phyloP scores from a whole-genome alignment of 2,113 vertebrate genomes.

The Panthera tigris region DNA sequence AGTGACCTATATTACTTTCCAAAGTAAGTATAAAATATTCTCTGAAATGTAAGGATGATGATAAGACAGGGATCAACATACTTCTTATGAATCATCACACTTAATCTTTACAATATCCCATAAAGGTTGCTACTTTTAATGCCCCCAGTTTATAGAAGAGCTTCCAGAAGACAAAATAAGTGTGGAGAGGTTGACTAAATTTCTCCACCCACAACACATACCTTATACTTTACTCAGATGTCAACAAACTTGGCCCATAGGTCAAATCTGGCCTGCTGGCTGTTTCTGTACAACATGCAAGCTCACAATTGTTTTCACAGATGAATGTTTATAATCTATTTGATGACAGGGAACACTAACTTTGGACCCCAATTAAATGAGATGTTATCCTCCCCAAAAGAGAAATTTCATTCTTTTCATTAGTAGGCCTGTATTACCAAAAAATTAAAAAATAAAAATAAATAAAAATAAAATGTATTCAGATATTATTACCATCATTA shows the following conservation, averaged over 20 bases:
- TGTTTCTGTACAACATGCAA: background rate
- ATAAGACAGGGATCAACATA: background rate
- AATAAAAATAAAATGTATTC: background rate
- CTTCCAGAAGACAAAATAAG: background rate
- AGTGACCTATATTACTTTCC: background rate
- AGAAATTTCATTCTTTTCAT: background rate
- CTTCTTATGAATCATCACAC: background rate
- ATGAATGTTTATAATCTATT: background rate
- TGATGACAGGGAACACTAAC: background rate
- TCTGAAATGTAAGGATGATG: slow-evolving; percentile 38
- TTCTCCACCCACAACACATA: background rate
- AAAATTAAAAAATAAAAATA: background rate
- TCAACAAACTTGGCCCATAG: background rate
- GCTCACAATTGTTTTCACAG: background rate
- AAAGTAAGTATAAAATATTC: slow-evolving; percentile 12
- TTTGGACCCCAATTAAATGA: background rate
- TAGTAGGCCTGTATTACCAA: background rate
- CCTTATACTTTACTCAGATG: background rate
- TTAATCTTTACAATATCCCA: background rate
- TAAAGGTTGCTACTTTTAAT: background rate
- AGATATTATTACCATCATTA: background rate
- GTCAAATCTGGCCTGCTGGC: background rate
- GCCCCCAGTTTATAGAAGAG: background rate
- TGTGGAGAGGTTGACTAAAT: slow-evolving; percentile 3
- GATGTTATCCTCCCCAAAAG: background rate